Evolutionary conservation across 2,797 vertebrate species (phyloP).

Genomic region (Cuniculus paca): DNA sequence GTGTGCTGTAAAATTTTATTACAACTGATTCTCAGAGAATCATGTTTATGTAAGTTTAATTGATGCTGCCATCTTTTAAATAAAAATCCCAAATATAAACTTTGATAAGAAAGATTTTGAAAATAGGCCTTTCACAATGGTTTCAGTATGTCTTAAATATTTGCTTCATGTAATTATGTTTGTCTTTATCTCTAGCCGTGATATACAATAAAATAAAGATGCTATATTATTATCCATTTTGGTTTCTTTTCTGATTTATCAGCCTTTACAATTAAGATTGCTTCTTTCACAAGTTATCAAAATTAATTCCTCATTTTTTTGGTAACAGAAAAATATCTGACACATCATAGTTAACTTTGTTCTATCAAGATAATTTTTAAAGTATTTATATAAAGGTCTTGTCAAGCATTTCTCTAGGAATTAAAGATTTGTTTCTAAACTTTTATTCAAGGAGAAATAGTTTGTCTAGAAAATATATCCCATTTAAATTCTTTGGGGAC

Average conservation of each 20-base stretch:
- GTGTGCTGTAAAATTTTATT: background rate
- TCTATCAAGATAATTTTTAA: slow-evolving; percentile 61
- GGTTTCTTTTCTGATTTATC: background rate
- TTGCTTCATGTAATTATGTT: background rate
- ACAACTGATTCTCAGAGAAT: background rate
- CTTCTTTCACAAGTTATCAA: slow-evolving; percentile 15
- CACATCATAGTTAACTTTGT: slow-evolving; percentile 33
- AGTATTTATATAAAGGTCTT: slow-evolving; percentile 60
- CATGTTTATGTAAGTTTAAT: background rate
- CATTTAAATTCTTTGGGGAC: slow-evolving; percentile 56
- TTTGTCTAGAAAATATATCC: slow-evolving; percentile 54
- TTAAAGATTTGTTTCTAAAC: slow-evolving; percentile 62
- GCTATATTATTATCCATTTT: background rate
- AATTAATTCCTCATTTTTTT: slow-evolving; percentile 50
- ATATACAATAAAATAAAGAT: background rate
- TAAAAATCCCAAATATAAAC: background rate
- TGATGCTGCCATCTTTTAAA: background rate
- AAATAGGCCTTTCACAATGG: background rate
- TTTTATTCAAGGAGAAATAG: slow-evolving; percentile 70
- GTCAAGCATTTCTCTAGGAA: slow-evolving; percentile 38
- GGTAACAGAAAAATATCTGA: slow-evolving; percentile 54
- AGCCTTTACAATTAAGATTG: slow-evolving; percentile 21
- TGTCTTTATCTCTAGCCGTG: background rate
- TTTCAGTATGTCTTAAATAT: background rate
- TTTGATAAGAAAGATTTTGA: slow-evolving; percentile 33